Base-by-base conservation (phyloP, 2,797 vertebrate genomes). In the Pogoniulus pusillus region DNA sequence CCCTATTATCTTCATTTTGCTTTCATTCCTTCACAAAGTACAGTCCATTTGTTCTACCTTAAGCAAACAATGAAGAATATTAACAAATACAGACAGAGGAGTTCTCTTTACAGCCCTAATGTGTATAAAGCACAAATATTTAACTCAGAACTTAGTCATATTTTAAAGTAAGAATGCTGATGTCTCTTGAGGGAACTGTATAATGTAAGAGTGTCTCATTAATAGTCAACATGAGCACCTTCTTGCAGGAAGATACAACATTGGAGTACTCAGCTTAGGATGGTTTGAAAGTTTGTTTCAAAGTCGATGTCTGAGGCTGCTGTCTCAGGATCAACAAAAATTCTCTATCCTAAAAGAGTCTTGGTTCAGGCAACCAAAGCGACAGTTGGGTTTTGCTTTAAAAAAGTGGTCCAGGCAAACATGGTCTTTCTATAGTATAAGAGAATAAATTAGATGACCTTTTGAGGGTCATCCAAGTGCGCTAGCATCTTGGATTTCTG, bases 21-120 rank as follows among this genome's bases (percentile, higher is more conserved):
- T 94, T 94, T 94, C 79, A 64, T 87, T 95, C 63, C 70, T 79
- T 92, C 70, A 68, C 1, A 3, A 87, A 90, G 34, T 70, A 7
- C 7, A 55, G 60, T 86, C 71, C n/a, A 39, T 87, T 93, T 88
- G 19, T 85, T 88, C 64, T 91, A 69, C 60, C 55, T 93, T 32
- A 64, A 39, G 85, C 78, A 85, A 89, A 62, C 49, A 85, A 64
- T 74, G 70, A 82, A 71, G 37, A 77, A 71, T 59, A 26, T 30
- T 35, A 70, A 2, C 89, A 88, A 82, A 43, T 87, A 54, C 41
- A 83, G 57, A 54, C 41, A 83, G 57, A 78, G 58, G 29, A 74
- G 64, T 29, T 74, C 10, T 49, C 16, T 58, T 12, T 75, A 35
- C 13, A 35, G 19, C 13, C 22, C 19, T 82, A 11, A 75, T 49